Percentiles rank a stretch among this genome's conserved stretches.
Conservation (phyloP, 2,113 vertebrate genomes). For the Asarcornis scutulata region DNA sequence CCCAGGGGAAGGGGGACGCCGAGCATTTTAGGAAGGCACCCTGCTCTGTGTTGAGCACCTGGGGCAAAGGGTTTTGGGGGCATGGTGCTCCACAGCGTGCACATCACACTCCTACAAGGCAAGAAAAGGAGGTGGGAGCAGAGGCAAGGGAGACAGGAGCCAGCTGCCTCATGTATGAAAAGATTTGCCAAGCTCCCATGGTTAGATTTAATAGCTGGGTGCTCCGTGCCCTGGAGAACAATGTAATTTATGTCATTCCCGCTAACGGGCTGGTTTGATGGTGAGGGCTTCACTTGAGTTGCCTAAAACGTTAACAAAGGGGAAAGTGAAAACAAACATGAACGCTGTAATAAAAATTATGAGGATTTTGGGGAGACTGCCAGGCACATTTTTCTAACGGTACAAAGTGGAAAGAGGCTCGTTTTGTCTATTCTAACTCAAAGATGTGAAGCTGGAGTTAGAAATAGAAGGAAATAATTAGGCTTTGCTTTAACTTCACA, state of each 20-base stretch:
- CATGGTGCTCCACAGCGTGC: not conserved
- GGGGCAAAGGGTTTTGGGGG: not conserved
- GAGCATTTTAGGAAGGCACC: not conserved
- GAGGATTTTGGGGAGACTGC: constrained; percentile 49
- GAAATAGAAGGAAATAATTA: constrained; percentile 26
- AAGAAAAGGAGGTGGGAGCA: not conserved
- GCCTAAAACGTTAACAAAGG: constrained; percentile 62
- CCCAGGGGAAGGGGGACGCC: accelerated
- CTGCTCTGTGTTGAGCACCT: not conserved
- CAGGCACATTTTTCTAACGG: constrained; percentile 9
- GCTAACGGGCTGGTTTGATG: constrained; percentile 71
- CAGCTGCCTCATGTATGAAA: constrained; percentile 75
- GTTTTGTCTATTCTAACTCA: constrained; percentile 9
- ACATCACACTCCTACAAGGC: not conserved
- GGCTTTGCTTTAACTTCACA: not conserved
- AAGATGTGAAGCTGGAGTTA: not conserved
- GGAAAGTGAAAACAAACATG: constrained; percentile 73
- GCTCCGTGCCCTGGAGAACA: constrained; percentile 72
- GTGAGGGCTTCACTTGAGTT: constrained; percentile 60
- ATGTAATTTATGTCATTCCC: constrained; percentile 78
- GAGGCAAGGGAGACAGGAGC: constrained; percentile 52
- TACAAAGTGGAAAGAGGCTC: constrained; percentile 9
- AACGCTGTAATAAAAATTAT: constrained; percentile 59
- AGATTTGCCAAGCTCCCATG: constrained; percentile 68
- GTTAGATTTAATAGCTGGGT: constrained; percentile 79